A percentile compares a stretch with the other conserved stretches of the same genome.
These are phyloP conservation scores for Parelbella ahira DNA, from an alignment of 2,888 invertebrate genomes.

Conservation along the genomic window DNA sequence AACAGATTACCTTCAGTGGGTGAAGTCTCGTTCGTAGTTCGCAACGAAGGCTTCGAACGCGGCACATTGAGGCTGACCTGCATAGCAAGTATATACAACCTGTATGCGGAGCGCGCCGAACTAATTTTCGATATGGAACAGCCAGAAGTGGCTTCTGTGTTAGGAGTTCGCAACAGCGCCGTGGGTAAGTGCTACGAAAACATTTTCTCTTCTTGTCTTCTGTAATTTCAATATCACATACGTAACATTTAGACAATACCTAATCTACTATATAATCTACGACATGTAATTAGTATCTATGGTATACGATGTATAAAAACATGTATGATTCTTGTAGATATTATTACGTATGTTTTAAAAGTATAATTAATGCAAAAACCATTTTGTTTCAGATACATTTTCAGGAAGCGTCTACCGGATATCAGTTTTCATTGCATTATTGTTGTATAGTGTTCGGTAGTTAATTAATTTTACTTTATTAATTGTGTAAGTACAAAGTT, in stretches of 20 bases:
- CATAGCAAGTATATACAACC: slow-evolving; percentile 84
- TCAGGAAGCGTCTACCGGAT: slow-evolving; percentile 48
- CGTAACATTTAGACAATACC: too few relatives aligned
- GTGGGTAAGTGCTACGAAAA: slow-evolving; percentile 58
- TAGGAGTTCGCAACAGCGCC: slow-evolving; percentile 84
- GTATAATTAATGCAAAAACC: too few relatives aligned
- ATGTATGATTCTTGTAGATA: too few relatives aligned
- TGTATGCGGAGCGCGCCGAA: slow-evolving; percentile 83
- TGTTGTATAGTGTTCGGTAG: slow-evolving; percentile 67
- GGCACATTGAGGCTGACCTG: slow-evolving; percentile 84
- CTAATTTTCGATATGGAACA: slow-evolving; percentile 86
- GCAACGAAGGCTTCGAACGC: slow-evolving; percentile 82
- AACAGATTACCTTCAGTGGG: slow-evolving; percentile 64
- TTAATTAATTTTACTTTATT: slow-evolving; percentile 31
- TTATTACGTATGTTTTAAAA: too few relatives aligned
- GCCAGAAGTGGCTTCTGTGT: slow-evolving; percentile 86
- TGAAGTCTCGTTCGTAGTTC: slow-evolving; percentile 82
- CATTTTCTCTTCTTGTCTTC: slow-evolving; percentile 21
- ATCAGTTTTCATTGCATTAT: slow-evolving; percentile 46
- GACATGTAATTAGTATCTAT: too few relatives aligned
- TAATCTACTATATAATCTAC: too few relatives aligned
- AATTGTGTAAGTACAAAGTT: slow-evolving; percentile 40
- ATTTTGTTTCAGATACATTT: slow-evolving; percentile 63
- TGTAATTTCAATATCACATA: too few relatives aligned
- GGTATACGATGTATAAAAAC: too few relatives aligned